Base-by-base conservation (phyloP, 2,888 invertebrate species). In the Nysson spinosus region DNA sequence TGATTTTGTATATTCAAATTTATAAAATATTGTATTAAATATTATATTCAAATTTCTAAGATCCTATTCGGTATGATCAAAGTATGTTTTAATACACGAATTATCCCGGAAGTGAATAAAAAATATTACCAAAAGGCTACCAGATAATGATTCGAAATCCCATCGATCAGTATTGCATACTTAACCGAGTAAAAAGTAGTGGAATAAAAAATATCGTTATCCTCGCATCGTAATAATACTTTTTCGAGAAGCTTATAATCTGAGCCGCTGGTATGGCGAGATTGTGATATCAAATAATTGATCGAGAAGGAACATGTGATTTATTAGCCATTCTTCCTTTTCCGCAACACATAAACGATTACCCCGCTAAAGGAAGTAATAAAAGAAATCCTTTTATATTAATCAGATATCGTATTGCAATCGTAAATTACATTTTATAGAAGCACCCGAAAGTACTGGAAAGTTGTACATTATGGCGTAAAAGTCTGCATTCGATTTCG, bases 271-370 rank as follows among this genome's bases (percentile, higher is more conserved):
- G 28, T 11, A 19, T 28, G n/a, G 26, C 14, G 26, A 12, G 34
- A 61, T 54, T 61, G 49, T 47, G 28, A 46, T 65, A 62, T 65
- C 65, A 51, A 65, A 62, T 65, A 65, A 65, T 65, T 55, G 55
- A 65, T 62, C 65, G 55, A 22, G 54, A 9, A 34, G 28, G 22
- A 32, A 22, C 54, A 22, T 44, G 17, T 49, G 42, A 63, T 58
- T 58, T 63, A 63, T 58, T n/a, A 11, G 42, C 42, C 34, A 20
- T 44, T 20, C 26, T 43, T 9, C 49, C 43, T 28, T 39, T 49
- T 32, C 28, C 20, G n/a, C 37, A 26, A 9, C 42, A 37, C 14
- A 35, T 35, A 26, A 35, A 17, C 22, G 35, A 39, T 34, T 40
- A 32, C 20, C 26, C 11, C 35, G 24, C 20, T 5, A 6, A 20